phyloP scores from a whole-genome alignment of 2,888 invertebrate genomes.

The Seira musarum region DNA sequence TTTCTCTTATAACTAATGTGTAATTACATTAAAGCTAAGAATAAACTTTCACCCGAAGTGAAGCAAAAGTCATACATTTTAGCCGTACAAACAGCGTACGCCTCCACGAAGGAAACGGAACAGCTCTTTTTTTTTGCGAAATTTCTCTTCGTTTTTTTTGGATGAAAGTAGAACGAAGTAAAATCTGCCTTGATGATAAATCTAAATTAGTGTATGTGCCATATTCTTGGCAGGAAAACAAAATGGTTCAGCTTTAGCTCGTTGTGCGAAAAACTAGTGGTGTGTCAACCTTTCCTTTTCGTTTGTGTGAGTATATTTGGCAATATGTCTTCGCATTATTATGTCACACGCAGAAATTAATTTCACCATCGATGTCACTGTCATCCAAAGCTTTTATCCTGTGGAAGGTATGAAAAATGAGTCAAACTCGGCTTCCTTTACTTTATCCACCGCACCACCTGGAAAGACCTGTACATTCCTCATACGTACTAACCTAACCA shows the following conservation, averaged over 20 bases:
- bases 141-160: too few species aligned
- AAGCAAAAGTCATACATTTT: too few species aligned
- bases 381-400: neutral
- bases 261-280: too few species aligned
- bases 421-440: neutral
- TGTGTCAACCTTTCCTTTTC: neutral
- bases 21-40: too few species aligned
- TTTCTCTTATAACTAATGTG: too few species aligned
- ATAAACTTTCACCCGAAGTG: too few species aligned
- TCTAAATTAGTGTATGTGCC: neutral
- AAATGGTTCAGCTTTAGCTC: neutral
- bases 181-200: neutral
- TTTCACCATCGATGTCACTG: neutral
- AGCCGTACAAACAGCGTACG: too few species aligned
- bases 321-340: neutral
- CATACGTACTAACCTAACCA: too few species aligned
- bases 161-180: neutral
- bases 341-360: neutral
- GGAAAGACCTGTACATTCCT: too few species aligned
- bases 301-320: neutral
- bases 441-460: too few species aligned
- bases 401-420: neutral
- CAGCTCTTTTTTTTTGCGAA: too few species aligned
- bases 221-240: neutral
- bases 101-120: too few species aligned